These are phyloP conservation scores for Nasonia giraulti DNA, from an alignment of 1,140 invertebrate genomes.

Conservation along the genomic window DNA sequence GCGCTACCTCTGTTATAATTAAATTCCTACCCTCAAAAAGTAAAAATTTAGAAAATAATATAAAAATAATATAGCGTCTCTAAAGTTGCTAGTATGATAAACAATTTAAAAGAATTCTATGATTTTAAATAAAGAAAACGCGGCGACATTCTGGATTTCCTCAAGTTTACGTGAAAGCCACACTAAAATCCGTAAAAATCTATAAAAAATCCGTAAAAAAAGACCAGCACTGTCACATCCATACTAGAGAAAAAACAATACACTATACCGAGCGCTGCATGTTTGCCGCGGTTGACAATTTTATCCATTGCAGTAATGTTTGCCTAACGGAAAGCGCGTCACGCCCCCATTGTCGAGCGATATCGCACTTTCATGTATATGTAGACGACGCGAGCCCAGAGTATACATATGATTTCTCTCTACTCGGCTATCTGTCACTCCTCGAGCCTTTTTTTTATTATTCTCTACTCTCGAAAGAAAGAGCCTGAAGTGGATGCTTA, in stretches of 20 bases:
- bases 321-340: constrained; percentile 45
- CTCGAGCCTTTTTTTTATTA: constrained; percentile 1
- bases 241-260: not conserved
- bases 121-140: too few species aligned
- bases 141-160: too few species aligned
- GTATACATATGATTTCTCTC: constrained; percentile 7
- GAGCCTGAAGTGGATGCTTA: not conserved
- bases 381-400: not conserved
- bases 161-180: too few species aligned
- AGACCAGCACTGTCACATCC: too few species aligned
- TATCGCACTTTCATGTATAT: constrained; percentile 28
- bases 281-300: constrained; percentile 29
- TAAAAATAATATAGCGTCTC: too few species aligned
- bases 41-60: too few species aligned
- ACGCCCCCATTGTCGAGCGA: constrained; percentile 35
- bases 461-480: not conserved
- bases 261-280: not conserved
- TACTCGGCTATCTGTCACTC: not conserved
- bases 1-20: too few species aligned
- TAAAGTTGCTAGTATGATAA: too few species aligned
- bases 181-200: too few species aligned
- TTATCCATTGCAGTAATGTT: not conserved
- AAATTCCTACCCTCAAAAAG: too few species aligned
- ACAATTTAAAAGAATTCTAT: too few species aligned
- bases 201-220: too few species aligned